A percentile compares a stretch with the other conserved stretches of the same genome.
Conservation (phyloP, 2,888 invertebrate species). For the Bellardia bayeri region DNA sequence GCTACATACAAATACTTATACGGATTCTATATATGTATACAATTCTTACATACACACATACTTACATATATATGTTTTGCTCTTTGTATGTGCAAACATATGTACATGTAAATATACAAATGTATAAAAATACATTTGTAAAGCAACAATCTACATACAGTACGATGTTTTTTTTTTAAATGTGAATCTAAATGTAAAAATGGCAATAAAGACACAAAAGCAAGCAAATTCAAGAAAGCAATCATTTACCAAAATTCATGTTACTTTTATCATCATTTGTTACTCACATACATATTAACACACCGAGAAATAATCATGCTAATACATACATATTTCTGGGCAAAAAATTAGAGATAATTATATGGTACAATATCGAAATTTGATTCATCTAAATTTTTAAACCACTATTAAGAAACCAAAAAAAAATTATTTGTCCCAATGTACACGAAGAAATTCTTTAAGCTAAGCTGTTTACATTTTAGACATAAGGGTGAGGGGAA, state of each 20-base stretch:
- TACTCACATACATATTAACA: neutral
- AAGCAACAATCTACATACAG: constrained; percentile 18
- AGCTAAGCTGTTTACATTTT: no score
- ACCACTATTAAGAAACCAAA: no score
- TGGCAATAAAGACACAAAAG: constrained; percentile 12
- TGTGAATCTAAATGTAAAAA: constrained; percentile 28
- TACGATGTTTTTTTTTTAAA: constrained; percentile 31
- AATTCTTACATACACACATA: neutral
- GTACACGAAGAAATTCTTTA: no score
- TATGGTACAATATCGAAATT: no score
- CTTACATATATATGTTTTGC: neutral
- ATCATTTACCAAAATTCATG: constrained; percentile 13
- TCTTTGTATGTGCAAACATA: neutral
- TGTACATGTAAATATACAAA: neutral
- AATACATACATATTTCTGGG: no score
- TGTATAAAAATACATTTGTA: neutral
- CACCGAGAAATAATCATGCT: no score
- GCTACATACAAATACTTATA: neutral
- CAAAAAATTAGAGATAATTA: no score
- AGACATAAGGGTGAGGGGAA: no score
- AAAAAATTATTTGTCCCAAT: no score
- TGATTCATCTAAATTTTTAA: no score
- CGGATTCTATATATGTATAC: no score
- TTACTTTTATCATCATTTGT: constrained; percentile 1
- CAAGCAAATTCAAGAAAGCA: constrained; percentile 20